Evolutionary conservation across 2,113 vertebrate genomes (phyloP).

Genomic region (Hypomesus transpacificus): DNA sequence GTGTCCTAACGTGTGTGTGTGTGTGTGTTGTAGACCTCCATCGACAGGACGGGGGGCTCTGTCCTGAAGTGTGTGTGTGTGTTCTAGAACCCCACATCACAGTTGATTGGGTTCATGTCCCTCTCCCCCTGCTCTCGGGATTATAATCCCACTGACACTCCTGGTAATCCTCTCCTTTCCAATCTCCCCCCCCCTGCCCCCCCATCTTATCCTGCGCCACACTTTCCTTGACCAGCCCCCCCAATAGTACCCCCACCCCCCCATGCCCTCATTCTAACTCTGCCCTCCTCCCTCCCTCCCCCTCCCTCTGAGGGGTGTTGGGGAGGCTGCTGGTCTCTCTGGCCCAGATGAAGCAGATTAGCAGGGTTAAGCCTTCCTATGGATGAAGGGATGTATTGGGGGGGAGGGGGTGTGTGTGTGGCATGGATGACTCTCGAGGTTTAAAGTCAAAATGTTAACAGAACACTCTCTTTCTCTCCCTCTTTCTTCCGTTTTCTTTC

Average conservation of each 20-base stretch:
- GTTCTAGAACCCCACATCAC: not conserved
- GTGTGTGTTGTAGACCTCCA: not conserved
- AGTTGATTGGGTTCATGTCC: not conserved
- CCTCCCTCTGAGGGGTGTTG: constrained; percentile 27
- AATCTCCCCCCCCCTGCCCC: constrained; percentile 41
- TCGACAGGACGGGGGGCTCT: not conserved
- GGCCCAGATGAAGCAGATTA: constrained; percentile 62
- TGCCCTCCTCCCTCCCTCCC: constrained; percentile 26
- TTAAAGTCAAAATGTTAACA: no score
- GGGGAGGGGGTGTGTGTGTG: not conserved
- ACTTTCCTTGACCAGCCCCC: constrained; percentile 1
- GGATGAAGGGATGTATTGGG: constrained; percentile 34
- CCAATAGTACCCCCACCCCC: constrained; percentile 5
- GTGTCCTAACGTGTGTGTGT: not conserved
- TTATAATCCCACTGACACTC: not conserved
- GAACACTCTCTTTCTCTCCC: no score
- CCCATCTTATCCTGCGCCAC: constrained; percentile 14
- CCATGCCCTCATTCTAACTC: constrained; percentile 48
- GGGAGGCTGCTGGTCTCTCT: constrained; percentile 30
- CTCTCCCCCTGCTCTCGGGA: not conserved
- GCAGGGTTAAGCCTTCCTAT: constrained; percentile 32
- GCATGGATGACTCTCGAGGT: not conserved
- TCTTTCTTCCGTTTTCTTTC: no score
- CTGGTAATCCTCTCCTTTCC: constrained; percentile 8
- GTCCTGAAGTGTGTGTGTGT: not conserved